These are phyloP conservation scores for Hybos culiciformis DNA, from an alignment of 2,888 invertebrate species.

Conservation along the genomic window DNA sequence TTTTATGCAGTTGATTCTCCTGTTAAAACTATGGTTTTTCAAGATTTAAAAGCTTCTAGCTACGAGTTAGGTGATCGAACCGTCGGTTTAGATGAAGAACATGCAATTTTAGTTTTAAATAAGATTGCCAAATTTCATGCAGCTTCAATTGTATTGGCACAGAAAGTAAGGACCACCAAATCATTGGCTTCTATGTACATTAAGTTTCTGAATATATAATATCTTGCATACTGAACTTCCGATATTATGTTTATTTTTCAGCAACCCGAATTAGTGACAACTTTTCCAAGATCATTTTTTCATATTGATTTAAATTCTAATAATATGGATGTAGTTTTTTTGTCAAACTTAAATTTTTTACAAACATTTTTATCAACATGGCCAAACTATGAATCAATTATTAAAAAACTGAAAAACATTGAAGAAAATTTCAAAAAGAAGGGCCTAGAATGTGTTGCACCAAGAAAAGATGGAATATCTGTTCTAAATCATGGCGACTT, in stretches of 20 bases:
- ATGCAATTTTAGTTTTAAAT: slow-evolving; percentile 34
- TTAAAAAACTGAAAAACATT: slow-evolving; percentile 10
- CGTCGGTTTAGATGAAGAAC: slow-evolving; percentile 37
- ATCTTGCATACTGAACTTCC: no score
- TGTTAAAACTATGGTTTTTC: slow-evolving; percentile 14
- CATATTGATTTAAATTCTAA: slow-evolving; percentile 4
- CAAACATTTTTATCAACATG: slow-evolving; percentile 13
- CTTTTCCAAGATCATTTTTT: slow-evolving; percentile 11
- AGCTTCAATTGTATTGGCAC: slow-evolving; percentile 36
- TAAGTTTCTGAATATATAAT: no score
- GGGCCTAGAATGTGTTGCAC: background rate
- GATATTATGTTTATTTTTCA: slow-evolving; percentile 4
- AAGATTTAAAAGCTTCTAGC: slow-evolving; percentile 27
- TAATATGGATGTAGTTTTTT: slow-evolving; percentile 10
- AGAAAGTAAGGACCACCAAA: no score
- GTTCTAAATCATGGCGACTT: slow-evolving; percentile 42
- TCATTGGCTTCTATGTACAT: no score
- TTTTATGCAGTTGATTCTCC: slow-evolving; percentile 6
- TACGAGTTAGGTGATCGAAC: slow-evolving; percentile 37
- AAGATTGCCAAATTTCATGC: slow-evolving; percentile 40
- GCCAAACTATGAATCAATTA: slow-evolving; percentile 13
- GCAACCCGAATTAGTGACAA: slow-evolving; percentile 13
- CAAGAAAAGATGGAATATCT: slow-evolving; percentile 13
- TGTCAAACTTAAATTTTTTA: slow-evolving; percentile 12
- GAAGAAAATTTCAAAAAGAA: slow-evolving; percentile 10